Evolutionary conservation across 2,113 vertebrate genomes (phyloP).

Genomic region (Silurus asotus): DNA sequence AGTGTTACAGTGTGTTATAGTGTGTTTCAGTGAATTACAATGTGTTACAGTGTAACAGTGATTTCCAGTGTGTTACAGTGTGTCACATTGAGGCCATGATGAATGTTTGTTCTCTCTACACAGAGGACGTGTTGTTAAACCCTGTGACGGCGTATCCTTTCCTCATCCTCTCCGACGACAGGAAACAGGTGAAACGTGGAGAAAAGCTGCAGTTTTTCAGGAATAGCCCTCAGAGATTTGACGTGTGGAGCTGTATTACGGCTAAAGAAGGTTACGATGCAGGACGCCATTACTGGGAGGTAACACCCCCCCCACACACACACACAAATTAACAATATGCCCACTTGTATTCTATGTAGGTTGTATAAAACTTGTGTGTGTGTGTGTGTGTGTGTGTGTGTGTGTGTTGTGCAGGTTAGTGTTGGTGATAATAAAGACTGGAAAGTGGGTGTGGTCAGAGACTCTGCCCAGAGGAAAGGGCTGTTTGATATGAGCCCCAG

Average conservation of each 20-base stretch:
- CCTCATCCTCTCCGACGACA: slow-evolving; percentile 73
- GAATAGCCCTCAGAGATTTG: slow-evolving; percentile 68
- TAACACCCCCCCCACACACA: not conserved
- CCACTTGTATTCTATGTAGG: not conserved
- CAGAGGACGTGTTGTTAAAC: slow-evolving; percentile 72
- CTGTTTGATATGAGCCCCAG: slow-evolving; percentile 74
- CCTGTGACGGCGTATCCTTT: slow-evolving; percentile 75
- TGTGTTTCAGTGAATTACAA: not conserved
- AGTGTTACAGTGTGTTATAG: not conserved
- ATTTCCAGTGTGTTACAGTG: not conserved
- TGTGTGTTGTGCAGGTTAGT: slow-evolving; percentile 70
- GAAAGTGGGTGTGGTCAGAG: slow-evolving; percentile 72
- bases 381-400: not conserved
- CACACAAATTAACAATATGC: not conserved
- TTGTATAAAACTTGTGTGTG: not conserved
- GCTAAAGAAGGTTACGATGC: slow-evolving; percentile 66
- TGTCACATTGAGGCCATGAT: not conserved
- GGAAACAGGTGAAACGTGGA: slow-evolving; percentile 71
- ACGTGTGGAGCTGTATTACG: slow-evolving; percentile 73
- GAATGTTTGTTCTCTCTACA: not conserved
- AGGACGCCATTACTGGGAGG: slow-evolving; percentile 78
- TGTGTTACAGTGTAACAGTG: not conserved
- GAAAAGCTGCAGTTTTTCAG: slow-evolving; percentile 75
- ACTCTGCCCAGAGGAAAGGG: slow-evolving; percentile 72
- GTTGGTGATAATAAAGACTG: slow-evolving; percentile 73